Evolutionary conservation across 1,140 invertebrate genomes (phyloP), one percentile per base, ranked within the genome.

Genomic region (Drosophila bocki): DNA sequence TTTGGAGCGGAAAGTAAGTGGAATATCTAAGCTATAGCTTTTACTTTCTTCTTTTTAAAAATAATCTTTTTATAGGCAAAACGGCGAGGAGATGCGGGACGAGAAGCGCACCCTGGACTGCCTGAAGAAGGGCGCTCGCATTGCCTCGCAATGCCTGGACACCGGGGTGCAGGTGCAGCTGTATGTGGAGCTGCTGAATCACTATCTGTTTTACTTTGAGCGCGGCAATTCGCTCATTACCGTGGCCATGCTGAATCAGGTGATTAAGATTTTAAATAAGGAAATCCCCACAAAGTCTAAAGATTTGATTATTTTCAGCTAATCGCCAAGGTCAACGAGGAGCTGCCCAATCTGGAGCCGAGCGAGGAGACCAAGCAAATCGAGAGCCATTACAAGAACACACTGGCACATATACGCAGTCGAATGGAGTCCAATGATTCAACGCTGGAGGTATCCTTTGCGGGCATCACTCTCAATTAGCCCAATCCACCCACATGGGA

Each of bases 91-190:
- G 63, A 95, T 98, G 93, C 96, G 96, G 76, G 98, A 99, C 93
- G 97, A 97, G 7, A 96, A 97, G 82, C 94, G 97, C 59, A 98
- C 99, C 0, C 94, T 98, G 44, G 99, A 99, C 86, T 99, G 98
- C 93, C 93, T 99, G 58, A 99, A 99, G 93, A 99, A 99, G 93
- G 98, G 97, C 7, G 95, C 98, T 1, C 96, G 97, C 72, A 98
- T 99, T 76, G 98, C 98, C 3, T 98, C 97, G 81, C 98, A 99
- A 80, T 99, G 99, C 82, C 98, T 99, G 97, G 99, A 99, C 93
- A 95, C 96, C n/a, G 96, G 97, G 5, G 98, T 99, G 22, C 98
- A 99, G 94, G 97, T 98, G 8, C 98, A 99, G 91, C 94, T 99
- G 3, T 97, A 98, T 92, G 97, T 99, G 17, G 98, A 99, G 93